phyloP scores from a whole-genome alignment of 37 sponge, comb jelly and placozoan species.

The Axinella damicornis region DNA sequence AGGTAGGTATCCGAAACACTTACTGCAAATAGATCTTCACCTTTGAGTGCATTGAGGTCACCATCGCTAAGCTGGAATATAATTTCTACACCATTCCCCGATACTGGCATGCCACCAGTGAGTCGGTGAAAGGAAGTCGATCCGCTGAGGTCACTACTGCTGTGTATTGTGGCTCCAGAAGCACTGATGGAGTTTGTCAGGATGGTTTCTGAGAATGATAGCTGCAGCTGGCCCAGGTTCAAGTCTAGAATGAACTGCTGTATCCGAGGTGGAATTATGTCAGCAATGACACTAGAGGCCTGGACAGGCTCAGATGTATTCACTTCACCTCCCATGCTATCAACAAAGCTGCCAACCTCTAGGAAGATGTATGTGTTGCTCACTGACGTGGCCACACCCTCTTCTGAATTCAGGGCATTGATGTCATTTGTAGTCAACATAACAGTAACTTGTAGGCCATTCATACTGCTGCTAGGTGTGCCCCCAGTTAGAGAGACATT shows the following conservation, averaged over 20 bases:
- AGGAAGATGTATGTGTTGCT: conserved; percentile 79
- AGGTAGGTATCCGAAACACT: conserved; percentile 39
- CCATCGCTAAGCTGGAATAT: conserved; percentile 46
- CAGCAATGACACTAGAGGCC: conserved; percentile 52
- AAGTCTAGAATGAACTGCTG: conserved; percentile 55
- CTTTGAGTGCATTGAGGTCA: conserved; percentile 77
- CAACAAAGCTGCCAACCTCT: conserved; percentile 21
- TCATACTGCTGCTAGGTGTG: conserved; percentile 7
- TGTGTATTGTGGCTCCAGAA: conserved; percentile 43
- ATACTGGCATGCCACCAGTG: conserved; percentile 30
- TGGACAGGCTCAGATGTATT: conserved; percentile 62
- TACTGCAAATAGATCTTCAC: conserved; percentile 23
- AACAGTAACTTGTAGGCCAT: conserved; percentile 48
- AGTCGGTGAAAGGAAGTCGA: conserved; percentile 8
- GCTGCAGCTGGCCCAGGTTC: conserved; percentile 56
- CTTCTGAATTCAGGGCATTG: conserved; percentile 60
- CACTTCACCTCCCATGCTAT: conserved; percentile 54
- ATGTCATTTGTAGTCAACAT: conserved; percentile 58
- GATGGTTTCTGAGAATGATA: conserved; percentile 76
- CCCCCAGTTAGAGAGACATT: conserved; percentile 63
- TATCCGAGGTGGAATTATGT: conserved; percentile 58
- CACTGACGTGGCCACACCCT: conserved; percentile 56
- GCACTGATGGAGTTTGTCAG: conserved; percentile 48
- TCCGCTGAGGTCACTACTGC: background rate
- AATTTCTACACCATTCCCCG: conserved; percentile 50